Evolutionary conservation across 2,797 vertebrate species (phyloP).

Genomic region (Thripadectes ignobilis): DNA sequence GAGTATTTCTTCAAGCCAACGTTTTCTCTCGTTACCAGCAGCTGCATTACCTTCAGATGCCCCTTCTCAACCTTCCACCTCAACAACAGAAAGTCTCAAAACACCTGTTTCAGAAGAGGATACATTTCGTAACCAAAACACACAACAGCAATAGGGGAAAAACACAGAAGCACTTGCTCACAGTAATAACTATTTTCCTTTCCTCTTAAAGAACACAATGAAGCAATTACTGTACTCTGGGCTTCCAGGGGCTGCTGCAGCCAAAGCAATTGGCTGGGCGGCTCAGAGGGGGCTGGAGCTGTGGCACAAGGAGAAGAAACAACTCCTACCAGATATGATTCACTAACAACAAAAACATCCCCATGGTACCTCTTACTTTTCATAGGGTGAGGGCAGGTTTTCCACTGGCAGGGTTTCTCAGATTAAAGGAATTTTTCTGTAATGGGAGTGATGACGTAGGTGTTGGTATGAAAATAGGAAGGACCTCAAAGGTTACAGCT

Average conservation of each 20-base stretch:
- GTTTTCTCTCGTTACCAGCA: not conserved
- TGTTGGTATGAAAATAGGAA: constrained; percentile 69
- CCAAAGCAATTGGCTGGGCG: constrained; percentile 7
- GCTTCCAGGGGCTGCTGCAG: not conserved
- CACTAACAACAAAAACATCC: constrained; percentile 71
- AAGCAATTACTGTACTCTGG: constrained; percentile 44
- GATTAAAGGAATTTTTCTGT: constrained; percentile 70
- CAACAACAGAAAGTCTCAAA: not conserved
- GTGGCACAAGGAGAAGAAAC: constrained; percentile 40
- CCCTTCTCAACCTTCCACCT: not conserved
- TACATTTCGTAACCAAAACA: not conserved
- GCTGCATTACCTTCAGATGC: not conserved
- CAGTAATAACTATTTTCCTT: constrained; percentile 66
- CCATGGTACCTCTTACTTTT: constrained; percentile 61
- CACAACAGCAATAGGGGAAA: not conserved
- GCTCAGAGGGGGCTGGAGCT: constrained; percentile 10
- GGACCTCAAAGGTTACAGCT: constrained; percentile 66
- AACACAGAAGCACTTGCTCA: constrained; percentile 24
- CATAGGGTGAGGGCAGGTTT: constrained; percentile 65
- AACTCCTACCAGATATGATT: constrained; percentile 72
- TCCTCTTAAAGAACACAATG: constrained; percentile 60
- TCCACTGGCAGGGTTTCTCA: constrained; percentile 59
- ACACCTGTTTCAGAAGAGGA: not conserved
- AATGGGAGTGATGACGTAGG: constrained; percentile 60
- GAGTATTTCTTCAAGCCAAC: not conserved